Percentiles rank a stretch among this genome's conserved stretches.
phyloP scores from a whole-genome alignment of 2,797 vertebrate species.

The Chrysolophus pictus region DNA sequence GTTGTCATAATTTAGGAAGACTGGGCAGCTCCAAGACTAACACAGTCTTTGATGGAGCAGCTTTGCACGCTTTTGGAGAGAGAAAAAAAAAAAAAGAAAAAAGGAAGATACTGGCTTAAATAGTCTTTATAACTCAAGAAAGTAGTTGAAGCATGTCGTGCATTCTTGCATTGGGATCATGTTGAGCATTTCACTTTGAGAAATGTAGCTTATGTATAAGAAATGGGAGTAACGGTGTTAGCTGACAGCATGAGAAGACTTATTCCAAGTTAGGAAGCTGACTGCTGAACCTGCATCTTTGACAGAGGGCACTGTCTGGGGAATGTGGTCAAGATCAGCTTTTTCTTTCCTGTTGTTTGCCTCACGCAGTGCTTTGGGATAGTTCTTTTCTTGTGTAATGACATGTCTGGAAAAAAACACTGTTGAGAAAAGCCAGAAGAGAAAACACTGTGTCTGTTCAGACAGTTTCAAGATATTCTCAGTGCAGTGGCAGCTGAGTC shows the following conservation, averaged over 20 bases:
- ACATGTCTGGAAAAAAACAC: not conserved
- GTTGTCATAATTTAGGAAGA: not conserved
- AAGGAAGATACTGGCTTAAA: not conserved
- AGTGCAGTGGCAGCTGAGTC: not conserved
- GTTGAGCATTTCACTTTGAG: not conserved
- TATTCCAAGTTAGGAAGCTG: not conserved
- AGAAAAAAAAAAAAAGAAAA: too few species aligned
- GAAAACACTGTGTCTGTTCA: slow-evolving; percentile 14
- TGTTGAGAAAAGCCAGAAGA: slow-evolving; percentile 25
- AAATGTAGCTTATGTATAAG: not conserved
- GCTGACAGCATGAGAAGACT: not conserved
- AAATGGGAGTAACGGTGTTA: not conserved
- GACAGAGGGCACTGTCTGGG: not conserved
- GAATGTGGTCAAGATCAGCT: not conserved
- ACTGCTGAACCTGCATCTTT: not conserved
- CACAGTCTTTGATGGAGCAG: not conserved
- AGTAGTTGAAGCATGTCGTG: not conserved
- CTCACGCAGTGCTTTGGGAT: not conserved
- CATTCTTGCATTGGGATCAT: not conserved
- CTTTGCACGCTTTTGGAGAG: not conserved
- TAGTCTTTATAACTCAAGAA: not conserved
- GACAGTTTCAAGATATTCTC: slow-evolving; percentile 31
- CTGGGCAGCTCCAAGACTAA: not conserved
- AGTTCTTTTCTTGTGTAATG: not conserved
- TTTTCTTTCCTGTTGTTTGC: not conserved